Evolutionary conservation across 2,797 vertebrate species (phyloP).

Genomic region (Sebastes minor): DNA sequence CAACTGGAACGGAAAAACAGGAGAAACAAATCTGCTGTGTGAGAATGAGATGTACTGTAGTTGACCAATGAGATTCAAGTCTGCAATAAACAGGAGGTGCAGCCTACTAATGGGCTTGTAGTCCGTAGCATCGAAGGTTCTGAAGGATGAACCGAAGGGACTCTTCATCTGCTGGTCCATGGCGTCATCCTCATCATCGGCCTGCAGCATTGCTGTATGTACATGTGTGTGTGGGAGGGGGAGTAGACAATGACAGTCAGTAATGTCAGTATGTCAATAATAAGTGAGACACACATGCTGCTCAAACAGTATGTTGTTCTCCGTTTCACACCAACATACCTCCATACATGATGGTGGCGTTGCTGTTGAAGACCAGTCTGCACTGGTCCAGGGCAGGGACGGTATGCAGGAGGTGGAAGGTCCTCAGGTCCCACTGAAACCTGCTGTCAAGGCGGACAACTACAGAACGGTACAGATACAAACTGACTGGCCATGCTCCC

Average conservation of each 20-base stretch:
- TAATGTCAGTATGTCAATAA: neutral
- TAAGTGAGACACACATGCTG: neutral
- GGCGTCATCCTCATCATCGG: constrained; percentile 93
- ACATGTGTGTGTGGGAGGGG: neutral
- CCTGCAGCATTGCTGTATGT: constrained; percentile 91
- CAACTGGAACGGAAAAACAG: neutral
- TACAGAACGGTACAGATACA: neutral
- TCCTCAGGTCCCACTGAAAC: constrained; percentile 93
- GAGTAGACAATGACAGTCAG: neutral
- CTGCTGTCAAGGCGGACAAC: constrained; percentile 53
- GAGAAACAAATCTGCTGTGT: neutral
- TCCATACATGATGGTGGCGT: constrained; percentile 96
- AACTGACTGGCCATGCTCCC: neutral
- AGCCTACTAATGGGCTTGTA: constrained; percentile 94
- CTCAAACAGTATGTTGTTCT: neutral
- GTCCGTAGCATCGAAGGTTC: constrained; percentile 96
- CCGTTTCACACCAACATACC: constrained; percentile 73
- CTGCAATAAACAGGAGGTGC: neutral
- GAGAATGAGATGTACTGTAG: accelerated
- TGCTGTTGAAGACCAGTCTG: constrained; percentile 96
- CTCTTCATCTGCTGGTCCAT: constrained; percentile 97
- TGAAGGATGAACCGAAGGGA: constrained; percentile 96
- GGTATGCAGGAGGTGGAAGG: constrained; percentile 94
- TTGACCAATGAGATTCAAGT: neutral
- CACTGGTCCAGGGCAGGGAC: constrained; percentile 96